Conservation (phyloP, 2,113 vertebrate species). For the Columba livia region DNA sequence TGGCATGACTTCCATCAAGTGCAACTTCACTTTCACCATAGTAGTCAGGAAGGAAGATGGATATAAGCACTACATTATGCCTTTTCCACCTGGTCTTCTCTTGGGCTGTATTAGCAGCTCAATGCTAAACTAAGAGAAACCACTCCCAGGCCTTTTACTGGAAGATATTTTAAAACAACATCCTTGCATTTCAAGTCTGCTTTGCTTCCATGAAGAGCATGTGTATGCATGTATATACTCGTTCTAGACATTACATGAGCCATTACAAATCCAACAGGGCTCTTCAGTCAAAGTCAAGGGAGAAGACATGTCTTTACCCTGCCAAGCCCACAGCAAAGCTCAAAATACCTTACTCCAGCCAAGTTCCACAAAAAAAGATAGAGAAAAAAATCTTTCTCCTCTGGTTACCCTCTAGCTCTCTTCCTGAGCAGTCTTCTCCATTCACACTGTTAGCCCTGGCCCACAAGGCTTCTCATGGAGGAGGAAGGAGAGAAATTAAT, state of each 20-base stretch:
- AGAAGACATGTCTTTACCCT: background rate
- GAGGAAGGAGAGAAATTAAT: constrained; percentile 22
- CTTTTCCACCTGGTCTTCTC: background rate
- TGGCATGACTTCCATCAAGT: background rate
- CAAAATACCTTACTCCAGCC: background rate
- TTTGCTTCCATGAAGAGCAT: background rate
- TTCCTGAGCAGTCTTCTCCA: background rate
- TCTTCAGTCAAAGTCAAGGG: background rate
- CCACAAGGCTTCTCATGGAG: background rate
- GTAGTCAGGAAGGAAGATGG: background rate
- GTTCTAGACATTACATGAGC: background rate
- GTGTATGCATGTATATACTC: background rate
- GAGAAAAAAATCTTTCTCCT: background rate
- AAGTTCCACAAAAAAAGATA: background rate
- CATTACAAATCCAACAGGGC: background rate
- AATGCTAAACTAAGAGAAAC: background rate
- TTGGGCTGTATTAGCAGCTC: background rate
- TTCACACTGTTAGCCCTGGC: background rate
- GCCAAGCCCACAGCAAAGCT: constrained; percentile 12
- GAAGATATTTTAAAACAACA: background rate
- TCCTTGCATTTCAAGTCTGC: background rate
- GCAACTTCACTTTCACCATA: background rate
- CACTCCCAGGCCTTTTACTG: background rate
- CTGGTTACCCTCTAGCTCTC: background rate
- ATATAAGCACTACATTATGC: background rate